Evolutionary conservation across 1,140 invertebrate species (phyloP).

Genomic region (Drosophila punjabiensis): DNA sequence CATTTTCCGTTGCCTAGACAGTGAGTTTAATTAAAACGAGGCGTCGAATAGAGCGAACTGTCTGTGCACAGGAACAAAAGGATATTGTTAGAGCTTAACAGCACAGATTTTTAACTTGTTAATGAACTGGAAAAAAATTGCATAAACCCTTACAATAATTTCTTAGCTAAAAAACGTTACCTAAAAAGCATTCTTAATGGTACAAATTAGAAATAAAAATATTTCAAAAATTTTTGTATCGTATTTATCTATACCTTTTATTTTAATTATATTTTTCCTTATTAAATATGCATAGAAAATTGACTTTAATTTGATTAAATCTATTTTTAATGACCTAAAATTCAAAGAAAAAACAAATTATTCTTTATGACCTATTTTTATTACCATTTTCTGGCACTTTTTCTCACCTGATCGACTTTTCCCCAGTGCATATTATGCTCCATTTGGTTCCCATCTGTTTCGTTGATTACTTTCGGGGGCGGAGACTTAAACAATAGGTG

Average conservation of each 20-base stretch:
- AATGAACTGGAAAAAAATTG: conserved; percentile 15
- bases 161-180: not conserved
- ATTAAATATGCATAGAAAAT: too few relatives aligned
- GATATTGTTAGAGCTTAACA: conserved; percentile 4
- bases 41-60: conserved; percentile 26
- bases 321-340: not conserved
- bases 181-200: not conserved
- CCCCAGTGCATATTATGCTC: conserved; percentile 38
- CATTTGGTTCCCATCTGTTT: conserved; percentile 47
- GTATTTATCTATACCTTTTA: too few relatives aligned
- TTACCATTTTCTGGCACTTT: not conserved
- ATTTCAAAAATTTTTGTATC: not conserved
- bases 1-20: conserved; percentile 63
- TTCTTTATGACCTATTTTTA: not conserved
- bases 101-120: conserved; percentile 12
- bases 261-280: not conserved
- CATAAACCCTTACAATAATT: not conserved
- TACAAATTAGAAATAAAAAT: not conserved
- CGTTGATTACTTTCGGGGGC: conserved; percentile 44
- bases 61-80: conserved; percentile 41
- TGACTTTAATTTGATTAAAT: too few relatives aligned
- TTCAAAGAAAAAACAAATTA: rapidly evolving
- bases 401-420: conserved; percentile 13
- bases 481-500: not conserved
- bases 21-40: conserved; percentile 63